These are phyloP conservation scores for Octopus bimaculoides DNA, from an alignment of 1,140 invertebrate genomes.

Conservation along the genomic window DNA sequence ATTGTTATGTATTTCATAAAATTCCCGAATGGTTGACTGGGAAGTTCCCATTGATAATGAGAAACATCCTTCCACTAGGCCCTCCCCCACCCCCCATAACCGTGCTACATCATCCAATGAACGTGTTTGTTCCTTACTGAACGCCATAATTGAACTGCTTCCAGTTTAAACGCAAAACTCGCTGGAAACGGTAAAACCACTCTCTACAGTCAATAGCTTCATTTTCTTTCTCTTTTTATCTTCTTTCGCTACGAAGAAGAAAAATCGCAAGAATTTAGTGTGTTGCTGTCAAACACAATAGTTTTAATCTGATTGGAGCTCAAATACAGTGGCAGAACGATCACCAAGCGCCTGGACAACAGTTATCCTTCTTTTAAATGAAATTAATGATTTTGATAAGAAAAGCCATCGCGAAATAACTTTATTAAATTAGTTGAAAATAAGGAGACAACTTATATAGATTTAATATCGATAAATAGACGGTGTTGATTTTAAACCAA, in stretches of 20 bases:
- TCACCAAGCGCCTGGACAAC: not conserved
- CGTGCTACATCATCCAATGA: no score
- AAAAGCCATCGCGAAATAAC: not conserved
- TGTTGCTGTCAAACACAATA: conserved; percentile 1
- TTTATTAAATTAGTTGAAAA: not conserved
- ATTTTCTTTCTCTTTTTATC: no score
- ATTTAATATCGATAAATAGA: conserved; percentile 11
- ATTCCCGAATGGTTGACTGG: no score
- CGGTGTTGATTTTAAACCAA: conserved; percentile 7
- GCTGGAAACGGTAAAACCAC: no score
- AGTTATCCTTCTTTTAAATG: conserved; percentile 6
- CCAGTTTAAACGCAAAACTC: no score
- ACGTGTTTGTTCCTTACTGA: no score
- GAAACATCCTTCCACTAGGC: no score
- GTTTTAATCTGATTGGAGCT: not conserved
- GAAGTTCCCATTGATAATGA: no score
- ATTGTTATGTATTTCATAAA: no score
- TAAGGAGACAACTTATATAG: conserved; percentile 9
- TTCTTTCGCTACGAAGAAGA: not conserved
- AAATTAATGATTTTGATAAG: conserved; percentile 5
- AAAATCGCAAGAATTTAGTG: not conserved
- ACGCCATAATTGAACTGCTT: no score
- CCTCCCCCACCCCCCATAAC: no score
- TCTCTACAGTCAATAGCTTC: no score
- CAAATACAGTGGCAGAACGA: not conserved